Conservation (phyloP, 2,888 invertebrate species). For the Scrobipalpa atriplicella region DNA sequence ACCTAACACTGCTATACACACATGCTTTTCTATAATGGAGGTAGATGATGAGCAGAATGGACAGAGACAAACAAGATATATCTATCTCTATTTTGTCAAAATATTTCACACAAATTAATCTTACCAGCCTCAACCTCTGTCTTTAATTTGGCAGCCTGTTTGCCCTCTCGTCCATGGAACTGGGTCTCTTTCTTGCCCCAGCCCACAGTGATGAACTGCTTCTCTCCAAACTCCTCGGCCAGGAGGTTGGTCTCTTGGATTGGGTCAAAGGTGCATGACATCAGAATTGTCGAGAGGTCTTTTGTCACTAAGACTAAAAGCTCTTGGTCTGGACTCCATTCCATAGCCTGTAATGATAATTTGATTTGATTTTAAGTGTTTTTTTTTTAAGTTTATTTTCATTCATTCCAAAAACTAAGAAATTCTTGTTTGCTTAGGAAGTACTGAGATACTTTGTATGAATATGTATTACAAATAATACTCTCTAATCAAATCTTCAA, state of each 20-base stretch:
- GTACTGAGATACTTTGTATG: too few species aligned
- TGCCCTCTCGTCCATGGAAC: slow-evolving; percentile 96
- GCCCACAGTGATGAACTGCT: slow-evolving; percentile 92
- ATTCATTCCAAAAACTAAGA: too few species aligned
- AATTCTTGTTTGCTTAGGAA: too few species aligned
- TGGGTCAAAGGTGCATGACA: slow-evolving; percentile 86
- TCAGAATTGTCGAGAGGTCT: slow-evolving; percentile 73
- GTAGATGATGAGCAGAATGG: background rate
- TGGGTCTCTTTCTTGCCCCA: slow-evolving; percentile 99
- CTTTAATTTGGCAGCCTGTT: slow-evolving; percentile 86
- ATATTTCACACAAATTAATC: slow-evolving; percentile 13
- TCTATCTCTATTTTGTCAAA: background rate
- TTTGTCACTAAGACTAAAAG: slow-evolving; percentile 86
- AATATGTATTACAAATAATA: too few species aligned
- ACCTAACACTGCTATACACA: too few species aligned
- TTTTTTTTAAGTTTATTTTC: too few species aligned
- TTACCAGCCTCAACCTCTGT: slow-evolving; percentile 62
- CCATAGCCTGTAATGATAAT: slow-evolving; percentile 72
- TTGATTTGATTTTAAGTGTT: background rate
- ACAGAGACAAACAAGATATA: too few species aligned
- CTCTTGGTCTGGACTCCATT: slow-evolving; percentile 92
- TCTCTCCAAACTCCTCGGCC: slow-evolving; percentile 85
- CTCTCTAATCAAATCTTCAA: too few species aligned
- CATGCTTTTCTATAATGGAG: too few species aligned
- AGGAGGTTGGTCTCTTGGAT: slow-evolving; percentile 84